Base-by-base conservation (phyloP, 53 echinoderm and acorn worm species). In the Zoroaster sp. region DNA sequence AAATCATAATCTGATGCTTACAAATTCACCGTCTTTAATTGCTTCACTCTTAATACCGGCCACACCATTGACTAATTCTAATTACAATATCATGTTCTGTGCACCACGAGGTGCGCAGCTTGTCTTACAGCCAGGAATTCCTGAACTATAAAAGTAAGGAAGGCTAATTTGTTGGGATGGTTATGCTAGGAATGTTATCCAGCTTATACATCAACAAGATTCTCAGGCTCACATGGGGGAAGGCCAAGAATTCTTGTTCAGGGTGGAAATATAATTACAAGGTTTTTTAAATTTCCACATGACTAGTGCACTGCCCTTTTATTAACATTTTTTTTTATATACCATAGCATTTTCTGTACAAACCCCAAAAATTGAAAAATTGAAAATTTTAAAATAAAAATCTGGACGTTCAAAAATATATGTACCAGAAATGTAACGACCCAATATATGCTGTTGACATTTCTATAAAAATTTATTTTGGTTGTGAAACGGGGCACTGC, bases 121-220 rank as follows among this genome's bases (percentile, higher is more conserved):
- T 59, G 7, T 59, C 63, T 59, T 59, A 1, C 63, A 28, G 63
- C 63, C 28, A 25, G 28, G 63, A 59, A 59, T 59, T 59, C 63
- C 63, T 25, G 63, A 59, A 28, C 63, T 59, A 59, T 59, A 59
- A 59, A 59, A 59, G 63, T 28, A 59, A 59, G 23, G 4, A 2
- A 44, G 78, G 69, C 82, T 82, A 66, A 82, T 68, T 82, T 66
- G 44, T 82, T 11, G 66, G 31, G 59, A 31, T 33, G 6, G 41
- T 30, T 41, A 82, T 82, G 82, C 20, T 2, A 13, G 82, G 82
- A 67, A 82, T 82, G 82, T 68, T 28, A 68, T 41, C 82, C 30
- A 67, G 63, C 11, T 28, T 59, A 4, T 59, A 28, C 30, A 21
- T 14, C 21, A 5, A 15, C 18, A 21, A 54, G 1, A 55, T 55